Base-by-base conservation (phyloP, 2,113 vertebrate genomes). In the Eurystomus gularis region DNA sequence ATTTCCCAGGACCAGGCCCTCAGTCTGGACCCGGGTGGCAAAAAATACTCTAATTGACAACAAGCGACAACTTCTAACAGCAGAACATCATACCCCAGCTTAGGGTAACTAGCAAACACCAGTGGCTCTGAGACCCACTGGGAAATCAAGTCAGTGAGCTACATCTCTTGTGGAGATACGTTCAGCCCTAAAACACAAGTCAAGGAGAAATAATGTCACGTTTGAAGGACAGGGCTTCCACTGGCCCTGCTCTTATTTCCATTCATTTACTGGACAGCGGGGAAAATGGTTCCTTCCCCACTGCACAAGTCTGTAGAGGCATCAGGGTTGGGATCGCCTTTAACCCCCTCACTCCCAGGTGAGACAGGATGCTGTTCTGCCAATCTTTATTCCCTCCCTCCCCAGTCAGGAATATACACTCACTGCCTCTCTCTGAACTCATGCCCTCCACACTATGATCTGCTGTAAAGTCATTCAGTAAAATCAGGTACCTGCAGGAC, bases 241-340 rank as follows among this genome's bases (percentile, higher is more conserved):
- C 17, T 82, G 69, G 48, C 57, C 42, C 62, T 75, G 60, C 40
- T 81, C 60, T 37, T 57, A 48, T 42, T 91, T 78, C 49, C 52
- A 44, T 28, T 87, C 82, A 25, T 66, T 72, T 51, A 37, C 62
- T 81, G 82, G 55, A 82, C 21, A 70, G 46, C 31, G 49, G 17
- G 61, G 42, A 90, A 95, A 78, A 91, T 62, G 60, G 46, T 93
- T 94, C 76, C 49, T 86, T 91, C 44, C 57, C 55, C 48, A 37
- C 6, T 78, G 66, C 54, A 83, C 54, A 81, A 49, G 23, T n/a
- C 75, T 52, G 11, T 46, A 58, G 77, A 93, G 17, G 17, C 58
- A 62, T n/a, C 39, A 58, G 49, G 25, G 37, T 49, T 82, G 46
- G 35, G 72, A 55, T 29, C 70, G 76, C 68, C 87, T 80, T 96